Conservation (phyloP, 1,140 invertebrate genomes). For the Drosophila santomea region DNA sequence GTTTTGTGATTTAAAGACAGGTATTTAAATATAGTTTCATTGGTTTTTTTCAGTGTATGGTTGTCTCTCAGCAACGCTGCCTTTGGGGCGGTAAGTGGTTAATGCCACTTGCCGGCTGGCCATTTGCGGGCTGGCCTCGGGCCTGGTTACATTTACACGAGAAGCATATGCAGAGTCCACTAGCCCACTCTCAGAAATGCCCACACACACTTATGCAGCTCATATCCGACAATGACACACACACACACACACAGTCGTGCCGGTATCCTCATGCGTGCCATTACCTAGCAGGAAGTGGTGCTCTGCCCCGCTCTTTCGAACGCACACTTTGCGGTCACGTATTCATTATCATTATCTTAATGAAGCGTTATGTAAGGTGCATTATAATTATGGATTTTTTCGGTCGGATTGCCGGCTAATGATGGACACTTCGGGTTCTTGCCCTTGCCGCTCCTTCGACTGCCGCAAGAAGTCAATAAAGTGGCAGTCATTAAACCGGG, state of each 20-base stretch:
- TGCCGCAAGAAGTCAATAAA: conserved; percentile 68
- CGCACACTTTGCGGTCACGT: conserved; percentile 63
- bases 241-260: conserved; percentile 1
- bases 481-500: conserved; percentile 68
- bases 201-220: conserved; percentile 13
- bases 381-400: conserved; percentile 81
- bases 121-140: conserved; percentile 55
- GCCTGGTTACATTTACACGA: conserved; percentile 40
- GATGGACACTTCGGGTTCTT: conserved; percentile 54
- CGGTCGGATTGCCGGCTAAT: conserved; percentile 53
- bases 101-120: conserved; percentile 75
- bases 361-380: conserved; percentile 82
- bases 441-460: conserved; percentile 31
- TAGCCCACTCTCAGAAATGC: conserved; percentile 8
- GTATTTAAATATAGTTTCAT: background rate
- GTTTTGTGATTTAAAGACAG: background rate
- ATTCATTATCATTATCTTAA: conserved; percentile 82
- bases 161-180: conserved; percentile 34
- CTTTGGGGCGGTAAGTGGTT: conserved; percentile 72
- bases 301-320: conserved; percentile 2
- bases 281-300: conserved; percentile 63
- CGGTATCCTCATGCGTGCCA: conserved; percentile 73
- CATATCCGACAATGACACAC: conserved; percentile 12
- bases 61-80: conserved; percentile 34
- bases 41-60: conserved; percentile 10